phyloP scores from a whole-genome alignment of 1,140 invertebrate species.

The Nomia melanderi region DNA sequence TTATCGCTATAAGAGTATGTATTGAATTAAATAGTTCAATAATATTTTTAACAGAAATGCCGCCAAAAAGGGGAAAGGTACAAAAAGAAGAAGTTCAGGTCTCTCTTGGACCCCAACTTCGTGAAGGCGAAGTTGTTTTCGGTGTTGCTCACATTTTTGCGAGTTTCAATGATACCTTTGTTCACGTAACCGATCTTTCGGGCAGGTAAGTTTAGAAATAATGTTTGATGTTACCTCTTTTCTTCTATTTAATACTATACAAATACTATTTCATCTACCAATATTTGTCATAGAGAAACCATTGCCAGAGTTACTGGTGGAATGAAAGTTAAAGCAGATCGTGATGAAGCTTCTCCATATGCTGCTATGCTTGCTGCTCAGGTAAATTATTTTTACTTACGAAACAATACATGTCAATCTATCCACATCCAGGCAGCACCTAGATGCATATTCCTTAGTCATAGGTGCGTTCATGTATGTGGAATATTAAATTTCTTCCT shows the following conservation, averaged over 20 bases:
- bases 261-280: background rate
- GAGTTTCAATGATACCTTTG: constrained; percentile 99
- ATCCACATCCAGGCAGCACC: constrained; percentile 73
- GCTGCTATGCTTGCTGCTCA: constrained; percentile 99
- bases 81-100: constrained; percentile 98
- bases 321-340: constrained; percentile 99
- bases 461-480: constrained; percentile 74
- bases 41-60: constrained; percentile 86
- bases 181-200: constrained; percentile 99
- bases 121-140: constrained; percentile 98
- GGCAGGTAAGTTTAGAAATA: constrained; percentile 85
- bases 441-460: constrained; percentile 53
- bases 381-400: constrained; percentile 80
- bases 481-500: constrained; percentile 68
- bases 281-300: constrained; percentile 90
- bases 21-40: constrained; percentile 6
- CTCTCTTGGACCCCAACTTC: constrained; percentile 97
- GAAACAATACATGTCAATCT: background rate
- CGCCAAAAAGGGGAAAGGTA: constrained; percentile 97
- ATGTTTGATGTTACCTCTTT: background rate
- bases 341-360: constrained; percentile 99
- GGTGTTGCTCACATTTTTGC: constrained; percentile 99
- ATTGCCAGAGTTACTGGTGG: constrained; percentile 99
- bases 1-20: background rate
- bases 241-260: background rate